phyloP scores from a whole-genome alignment of 2,113 vertebrate species.

The Ageneiosus marmoratus region DNA sequence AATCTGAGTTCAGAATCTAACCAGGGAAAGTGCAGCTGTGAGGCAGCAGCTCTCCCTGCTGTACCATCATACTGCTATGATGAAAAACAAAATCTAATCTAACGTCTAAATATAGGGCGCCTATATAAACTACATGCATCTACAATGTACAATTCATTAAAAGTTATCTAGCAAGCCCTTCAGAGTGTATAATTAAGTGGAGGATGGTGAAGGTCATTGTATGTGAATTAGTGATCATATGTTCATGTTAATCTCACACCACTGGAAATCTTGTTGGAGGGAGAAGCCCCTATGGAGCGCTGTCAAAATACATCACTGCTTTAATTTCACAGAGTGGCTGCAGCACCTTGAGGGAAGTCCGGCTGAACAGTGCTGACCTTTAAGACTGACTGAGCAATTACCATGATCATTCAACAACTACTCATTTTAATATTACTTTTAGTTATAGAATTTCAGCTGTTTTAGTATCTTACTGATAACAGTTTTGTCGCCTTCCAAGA shows the following conservation, averaged over 20 bases:
- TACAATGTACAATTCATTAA: too few relatives aligned
- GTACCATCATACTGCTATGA: neutral
- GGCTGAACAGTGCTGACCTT: neutral
- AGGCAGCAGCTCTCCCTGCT: neutral
- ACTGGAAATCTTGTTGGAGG: slow-evolving; percentile 41
- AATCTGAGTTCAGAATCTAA: neutral
- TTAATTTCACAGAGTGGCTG: slow-evolving; percentile 38
- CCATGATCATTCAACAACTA: neutral
- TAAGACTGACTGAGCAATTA: slow-evolving; percentile 9
- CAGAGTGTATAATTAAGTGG: slow-evolving; percentile 24
- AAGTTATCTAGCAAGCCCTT: slow-evolving; percentile 3
- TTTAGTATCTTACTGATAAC: neutral
- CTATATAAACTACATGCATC: neutral
- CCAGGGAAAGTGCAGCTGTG: neutral
- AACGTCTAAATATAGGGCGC: neutral
- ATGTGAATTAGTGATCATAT: slow-evolving; percentile 60
- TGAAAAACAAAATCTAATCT: neutral
- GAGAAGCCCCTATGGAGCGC: slow-evolving; percentile 46
- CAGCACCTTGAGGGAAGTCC: slow-evolving; percentile 3
- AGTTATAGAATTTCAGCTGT: neutral
- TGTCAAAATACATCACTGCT: slow-evolving; percentile 43
- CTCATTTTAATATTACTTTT: neutral
- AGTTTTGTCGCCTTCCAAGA: neutral
- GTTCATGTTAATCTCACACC: slow-evolving; percentile 43
- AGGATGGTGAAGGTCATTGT: slow-evolving; percentile 62